These are phyloP conservation scores for Littorina saxatilis DNA, from an alignment of 1,140 invertebrate species.

Conservation along the genomic window DNA sequence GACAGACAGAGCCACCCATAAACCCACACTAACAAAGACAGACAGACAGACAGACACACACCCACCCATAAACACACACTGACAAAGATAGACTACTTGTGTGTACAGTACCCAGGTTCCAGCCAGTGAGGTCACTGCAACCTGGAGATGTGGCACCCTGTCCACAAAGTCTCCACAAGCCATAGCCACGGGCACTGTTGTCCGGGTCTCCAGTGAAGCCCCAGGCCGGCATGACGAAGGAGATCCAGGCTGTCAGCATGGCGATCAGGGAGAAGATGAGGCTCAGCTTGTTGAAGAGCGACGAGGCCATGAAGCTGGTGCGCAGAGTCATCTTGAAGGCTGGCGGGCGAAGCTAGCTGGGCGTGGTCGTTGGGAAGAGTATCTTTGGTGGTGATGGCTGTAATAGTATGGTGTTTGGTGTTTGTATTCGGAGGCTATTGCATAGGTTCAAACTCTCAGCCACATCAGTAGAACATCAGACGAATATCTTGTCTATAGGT, in stretches of 20 bases:
- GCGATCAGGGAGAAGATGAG: constrained; percentile 20
- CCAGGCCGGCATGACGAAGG: constrained; percentile 21
- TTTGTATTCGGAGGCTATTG: too few species aligned
- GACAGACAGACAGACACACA: too few species aligned
- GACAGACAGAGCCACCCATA: too few species aligned
- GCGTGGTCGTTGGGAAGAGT: background rate
- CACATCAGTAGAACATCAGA: background rate
- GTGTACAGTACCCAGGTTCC: constrained; percentile 16
- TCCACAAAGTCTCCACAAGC: constrained; percentile 4
- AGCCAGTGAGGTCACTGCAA: constrained; percentile 9
- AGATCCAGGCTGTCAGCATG: constrained; percentile 17
- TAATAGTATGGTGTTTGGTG: too few species aligned
- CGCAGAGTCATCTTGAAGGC: constrained; percentile 16
- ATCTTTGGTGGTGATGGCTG: background rate
- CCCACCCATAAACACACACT: too few species aligned
- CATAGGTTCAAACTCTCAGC: too few species aligned
- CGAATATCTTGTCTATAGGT: background rate
- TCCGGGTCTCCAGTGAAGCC: background rate
- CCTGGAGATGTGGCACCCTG: background rate
- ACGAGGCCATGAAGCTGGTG: constrained; percentile 14
- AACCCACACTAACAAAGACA: too few species aligned
- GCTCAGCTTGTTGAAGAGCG: constrained; percentile 21
- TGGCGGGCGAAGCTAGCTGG: background rate
- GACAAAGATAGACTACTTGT: too few species aligned
- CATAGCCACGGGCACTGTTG: background rate